phyloP scores from a whole-genome alignment of 2,113 vertebrate species.

The Circaetus gallicus region DNA sequence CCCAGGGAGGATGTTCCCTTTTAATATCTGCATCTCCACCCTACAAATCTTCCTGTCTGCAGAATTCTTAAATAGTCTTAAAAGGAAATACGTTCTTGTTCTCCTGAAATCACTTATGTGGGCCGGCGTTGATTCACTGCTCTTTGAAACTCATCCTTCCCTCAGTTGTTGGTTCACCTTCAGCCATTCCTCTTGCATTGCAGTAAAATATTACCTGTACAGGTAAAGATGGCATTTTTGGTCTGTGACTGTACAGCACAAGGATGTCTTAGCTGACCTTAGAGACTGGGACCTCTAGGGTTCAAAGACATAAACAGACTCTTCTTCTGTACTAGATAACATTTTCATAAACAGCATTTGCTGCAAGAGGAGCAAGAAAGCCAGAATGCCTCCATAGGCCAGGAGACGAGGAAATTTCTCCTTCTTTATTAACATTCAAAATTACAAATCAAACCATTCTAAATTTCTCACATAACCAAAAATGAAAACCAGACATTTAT shows the following conservation, averaged over 20 bases:
- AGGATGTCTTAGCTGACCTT: not conserved
- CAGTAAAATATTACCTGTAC: not conserved
- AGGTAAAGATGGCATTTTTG: not conserved
- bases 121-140: rapidly evolving
- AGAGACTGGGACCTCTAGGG: not conserved
- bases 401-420: slow-evolving; percentile 15
- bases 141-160: not conserved
- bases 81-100: not conserved
- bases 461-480: slow-evolving; percentile 72
- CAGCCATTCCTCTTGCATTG: not conserved
- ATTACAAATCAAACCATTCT: slow-evolving; percentile 72
- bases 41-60: not conserved
- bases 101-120: not conserved
- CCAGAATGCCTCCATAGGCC: not conserved
- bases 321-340: not conserved
- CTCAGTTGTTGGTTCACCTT: not conserved
- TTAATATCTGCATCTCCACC: not conserved
- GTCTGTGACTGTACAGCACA: not conserved
- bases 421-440: slow-evolving; percentile 53
- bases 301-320: not conserved
- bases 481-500: slow-evolving; percentile 75
- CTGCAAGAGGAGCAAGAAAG: not conserved
- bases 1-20: not conserved
- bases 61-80: not conserved
- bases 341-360: not conserved